A percentile compares a stretch with the other conserved stretches of the same genome.
Conservation (phyloP, 2,888 invertebrate genomes). For the Tenthredo scrophulariae region DNA sequence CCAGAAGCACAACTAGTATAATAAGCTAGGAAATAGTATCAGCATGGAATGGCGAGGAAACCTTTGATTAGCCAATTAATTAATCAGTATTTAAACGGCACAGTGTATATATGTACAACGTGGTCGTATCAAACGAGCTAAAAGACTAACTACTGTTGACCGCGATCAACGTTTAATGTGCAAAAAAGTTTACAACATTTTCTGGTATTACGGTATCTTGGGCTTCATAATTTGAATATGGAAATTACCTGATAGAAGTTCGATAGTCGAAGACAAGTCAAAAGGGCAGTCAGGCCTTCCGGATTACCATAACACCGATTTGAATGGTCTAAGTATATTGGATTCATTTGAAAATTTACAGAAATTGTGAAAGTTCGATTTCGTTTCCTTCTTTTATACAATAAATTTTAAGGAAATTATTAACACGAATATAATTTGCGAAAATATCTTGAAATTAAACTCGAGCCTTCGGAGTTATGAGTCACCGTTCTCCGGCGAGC, state of each 20-base stretch:
- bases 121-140: neutral
- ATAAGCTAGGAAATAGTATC: neutral
- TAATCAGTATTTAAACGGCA: neutral
- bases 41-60: constrained; percentile 2
- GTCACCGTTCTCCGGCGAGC: neutral
- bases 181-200: neutral
- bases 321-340: neutral
- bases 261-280: neutral
- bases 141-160: neutral
- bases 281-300: neutral
- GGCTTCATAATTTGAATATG: neutral
- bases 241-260: neutral
- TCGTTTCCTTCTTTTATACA: neutral
- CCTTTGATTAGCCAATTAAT: constrained; percentile 19
- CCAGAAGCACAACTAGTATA: neutral
- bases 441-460: neutral
- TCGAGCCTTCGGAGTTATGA: neutral
- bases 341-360: neutral
- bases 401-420: neutral
- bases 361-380: neutral
- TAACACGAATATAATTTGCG: neutral
- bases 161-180: neutral
- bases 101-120: neutral
- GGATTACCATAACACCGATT: neutral
- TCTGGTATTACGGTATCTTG: neutral